phyloP scores from a whole-genome alignment of 1,140 invertebrate species.

The Babylonia areolata region DNA sequence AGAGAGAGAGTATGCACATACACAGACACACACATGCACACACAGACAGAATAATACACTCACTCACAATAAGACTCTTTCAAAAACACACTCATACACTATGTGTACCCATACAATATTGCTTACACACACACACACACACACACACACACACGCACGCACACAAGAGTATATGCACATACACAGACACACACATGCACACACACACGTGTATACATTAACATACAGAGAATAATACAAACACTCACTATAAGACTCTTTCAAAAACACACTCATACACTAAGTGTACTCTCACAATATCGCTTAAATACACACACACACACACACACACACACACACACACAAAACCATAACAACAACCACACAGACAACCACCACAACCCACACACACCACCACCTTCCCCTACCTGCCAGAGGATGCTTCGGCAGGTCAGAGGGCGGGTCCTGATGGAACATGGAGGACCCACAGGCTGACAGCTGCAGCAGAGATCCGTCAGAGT shows the following conservation, averaged over 20 bases:
- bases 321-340: too few relatives aligned
- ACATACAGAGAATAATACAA: background rate
- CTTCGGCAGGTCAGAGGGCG: constrained; percentile 21
- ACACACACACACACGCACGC: background rate
- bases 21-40: background rate
- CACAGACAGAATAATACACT: background rate
- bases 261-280: background rate
- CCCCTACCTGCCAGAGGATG: constrained; percentile 57
- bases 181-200: constrained; percentile 1
- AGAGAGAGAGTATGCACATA: background rate
- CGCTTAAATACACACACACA: too few relatives aligned
- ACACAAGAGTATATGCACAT: background rate
- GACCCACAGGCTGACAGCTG: constrained; percentile 65
- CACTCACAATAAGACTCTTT: background rate
- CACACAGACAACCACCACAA: too few relatives aligned
- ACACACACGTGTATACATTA: background rate
- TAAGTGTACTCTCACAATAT: too few relatives aligned
- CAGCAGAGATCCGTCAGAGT: constrained; percentile 58
- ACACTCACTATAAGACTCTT: too few relatives aligned
- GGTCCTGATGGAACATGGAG: constrained; percentile 58
- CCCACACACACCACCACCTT: too few relatives aligned
- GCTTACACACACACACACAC: background rate
- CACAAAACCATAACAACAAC: too few relatives aligned
- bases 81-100: background rate
- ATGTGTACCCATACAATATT: background rate